These are phyloP conservation scores for Alloplasta piceator DNA, from an alignment of 2,888 invertebrate species.

Conservation along the genomic window DNA sequence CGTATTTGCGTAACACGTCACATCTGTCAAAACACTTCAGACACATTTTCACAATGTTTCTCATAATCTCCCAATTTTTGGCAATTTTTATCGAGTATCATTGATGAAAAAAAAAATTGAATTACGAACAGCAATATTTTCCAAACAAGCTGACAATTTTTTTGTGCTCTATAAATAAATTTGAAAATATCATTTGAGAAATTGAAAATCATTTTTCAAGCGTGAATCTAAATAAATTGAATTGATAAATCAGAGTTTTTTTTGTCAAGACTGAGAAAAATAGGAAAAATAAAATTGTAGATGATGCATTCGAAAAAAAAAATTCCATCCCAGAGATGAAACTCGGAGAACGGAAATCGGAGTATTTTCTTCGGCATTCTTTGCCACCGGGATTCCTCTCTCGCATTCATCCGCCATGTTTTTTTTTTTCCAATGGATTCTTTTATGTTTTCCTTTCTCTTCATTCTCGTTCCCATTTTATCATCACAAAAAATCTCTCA, in stretches of 20 bases:
- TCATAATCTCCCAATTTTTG: background rate
- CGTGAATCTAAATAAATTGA: too few relatives aligned
- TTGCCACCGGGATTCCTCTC: conserved; percentile 5
- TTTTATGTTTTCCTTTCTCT: conserved; percentile 1
- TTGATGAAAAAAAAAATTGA: background rate
- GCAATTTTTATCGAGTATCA: conserved; percentile 1
- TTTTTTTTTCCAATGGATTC: conserved; percentile 3
- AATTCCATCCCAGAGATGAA: background rate
- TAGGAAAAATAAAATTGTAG: background rate
- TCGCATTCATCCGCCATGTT: background rate
- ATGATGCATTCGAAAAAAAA: conserved; percentile 2
- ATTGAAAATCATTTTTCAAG: too few relatives aligned
- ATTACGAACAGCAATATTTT: background rate
- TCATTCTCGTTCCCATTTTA: background rate
- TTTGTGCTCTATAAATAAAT: background rate
- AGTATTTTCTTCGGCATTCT: conserved; percentile 12
- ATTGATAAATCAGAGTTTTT: too few relatives aligned
- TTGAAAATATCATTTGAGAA: background rate
- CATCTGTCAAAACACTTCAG: conserved; percentile 50
- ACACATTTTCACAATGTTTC: conserved; percentile 5
- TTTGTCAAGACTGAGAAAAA: background rate
- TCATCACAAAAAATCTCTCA: conserved; percentile 21
- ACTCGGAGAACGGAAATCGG: background rate
- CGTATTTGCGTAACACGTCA: conserved; percentile 19
- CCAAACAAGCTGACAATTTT: background rate